Percentiles rank a stretch among this genome's conserved stretches.
phyloP scores from a whole-genome alignment of 2,113 vertebrate species.

The Puffinus mauretanicus region DNA sequence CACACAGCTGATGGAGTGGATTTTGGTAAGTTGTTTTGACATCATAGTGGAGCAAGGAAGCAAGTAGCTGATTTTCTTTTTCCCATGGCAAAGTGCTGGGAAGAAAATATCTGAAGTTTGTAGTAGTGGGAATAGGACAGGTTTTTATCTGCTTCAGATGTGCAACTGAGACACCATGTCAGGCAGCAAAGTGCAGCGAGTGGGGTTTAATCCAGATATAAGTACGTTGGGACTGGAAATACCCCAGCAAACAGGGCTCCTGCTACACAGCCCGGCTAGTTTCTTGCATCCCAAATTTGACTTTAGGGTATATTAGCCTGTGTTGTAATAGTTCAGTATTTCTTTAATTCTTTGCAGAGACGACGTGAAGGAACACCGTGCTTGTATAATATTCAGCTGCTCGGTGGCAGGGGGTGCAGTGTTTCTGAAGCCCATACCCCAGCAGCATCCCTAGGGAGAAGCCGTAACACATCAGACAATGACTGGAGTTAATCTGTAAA shows the following conservation, averaged over 20 bases:
- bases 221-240: background rate
- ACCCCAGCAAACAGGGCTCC: background rate
- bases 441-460: background rate
- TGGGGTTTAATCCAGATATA: background rate
- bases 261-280: background rate
- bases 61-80: background rate
- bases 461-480: background rate
- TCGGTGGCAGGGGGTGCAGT: background rate
- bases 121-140: background rate
- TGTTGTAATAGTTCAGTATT: background rate
- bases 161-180: background rate
- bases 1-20: no score
- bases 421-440: background rate
- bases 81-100: rapidly evolving
- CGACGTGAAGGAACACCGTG: background rate
- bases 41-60: background rate
- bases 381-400: background rate
- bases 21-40: background rate
- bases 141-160: background rate
- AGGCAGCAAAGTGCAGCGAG: background rate
- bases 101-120: background rate
- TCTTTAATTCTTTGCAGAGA: background rate
- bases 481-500: background rate
- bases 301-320: background rate
- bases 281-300: background rate